Evolutionary conservation across 1,140 invertebrate species (phyloP).

Genomic region (Ericerus pela): DNA sequence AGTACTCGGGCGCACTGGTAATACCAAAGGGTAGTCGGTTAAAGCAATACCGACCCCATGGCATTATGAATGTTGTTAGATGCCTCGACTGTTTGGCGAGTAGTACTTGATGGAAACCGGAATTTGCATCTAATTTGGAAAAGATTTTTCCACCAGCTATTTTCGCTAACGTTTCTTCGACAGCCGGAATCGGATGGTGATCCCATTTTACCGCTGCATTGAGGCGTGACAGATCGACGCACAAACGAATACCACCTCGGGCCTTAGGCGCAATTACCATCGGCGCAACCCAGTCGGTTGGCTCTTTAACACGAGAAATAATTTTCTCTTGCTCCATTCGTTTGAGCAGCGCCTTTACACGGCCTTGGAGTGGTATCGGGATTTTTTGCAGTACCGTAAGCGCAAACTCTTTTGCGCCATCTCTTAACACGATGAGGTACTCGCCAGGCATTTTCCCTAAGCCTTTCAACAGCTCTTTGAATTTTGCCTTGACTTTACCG

Average conservation of each 20-base stretch:
- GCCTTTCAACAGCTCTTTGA: too few species aligned
- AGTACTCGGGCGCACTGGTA: slow-evolving; percentile 23
- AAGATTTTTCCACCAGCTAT: not conserved
- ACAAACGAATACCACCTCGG: slow-evolving; percentile 32
- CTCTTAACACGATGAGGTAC: too few species aligned
- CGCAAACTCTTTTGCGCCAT: too few species aligned
- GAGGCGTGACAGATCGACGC: slow-evolving; percentile 35
- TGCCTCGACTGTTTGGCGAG: slow-evolving; percentile 26
- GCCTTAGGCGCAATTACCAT: slow-evolving; percentile 33
- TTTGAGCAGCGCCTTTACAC: too few species aligned
- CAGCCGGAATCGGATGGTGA: slow-evolving; percentile 30
- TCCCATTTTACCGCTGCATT: slow-evolving; percentile 33
- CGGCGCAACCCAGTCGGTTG: slow-evolving; percentile 34
- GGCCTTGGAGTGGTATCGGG: too few species aligned
- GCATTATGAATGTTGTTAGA: slow-evolving; percentile 26
- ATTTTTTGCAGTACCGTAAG: too few species aligned
- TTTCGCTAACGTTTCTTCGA: slow-evolving; percentile 34
- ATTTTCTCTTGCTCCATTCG: not conserved
- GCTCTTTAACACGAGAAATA: too few species aligned
- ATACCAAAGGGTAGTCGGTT: slow-evolving; percentile 27
- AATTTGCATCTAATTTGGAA: not conserved
- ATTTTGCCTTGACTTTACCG: too few species aligned
- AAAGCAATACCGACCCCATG: slow-evolving; percentile 27
- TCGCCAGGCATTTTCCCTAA: too few species aligned
- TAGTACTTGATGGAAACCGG: slow-evolving; percentile 30